These are phyloP conservation scores for Himalopsyche japonica DNA, from an alignment of 2,888 invertebrate species.

Conservation along the genomic window DNA sequence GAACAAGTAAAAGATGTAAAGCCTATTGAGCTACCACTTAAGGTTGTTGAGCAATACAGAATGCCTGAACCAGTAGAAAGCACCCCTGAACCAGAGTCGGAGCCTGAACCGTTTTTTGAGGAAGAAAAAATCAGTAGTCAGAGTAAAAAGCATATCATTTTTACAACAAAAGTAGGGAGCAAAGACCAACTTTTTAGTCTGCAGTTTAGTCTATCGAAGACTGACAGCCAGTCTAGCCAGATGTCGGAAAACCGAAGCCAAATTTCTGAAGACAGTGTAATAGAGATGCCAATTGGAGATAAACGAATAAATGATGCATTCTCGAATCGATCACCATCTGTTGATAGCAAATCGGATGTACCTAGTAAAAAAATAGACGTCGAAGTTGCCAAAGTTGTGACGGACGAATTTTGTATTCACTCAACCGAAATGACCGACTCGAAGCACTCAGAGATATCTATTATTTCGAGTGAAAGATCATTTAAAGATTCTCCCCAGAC, in stretches of 20 bases:
- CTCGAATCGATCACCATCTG: conserved; percentile 17
- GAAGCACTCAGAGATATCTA: conserved; percentile 12
- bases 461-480: conserved; percentile 21
- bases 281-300: conserved; percentile 35
- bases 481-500: conserved; percentile 11
- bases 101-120: conserved; percentile 13
- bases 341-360: conserved; percentile 39
- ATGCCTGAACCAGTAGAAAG: conserved; percentile 8
- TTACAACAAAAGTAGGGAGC: conserved; percentile 70
- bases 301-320: conserved; percentile 25
- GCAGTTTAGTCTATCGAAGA: conserved; percentile 67
- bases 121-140: conserved; percentile 43
- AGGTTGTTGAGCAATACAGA: not conserved
- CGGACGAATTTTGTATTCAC: conserved; percentile 29
- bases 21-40: not conserved
- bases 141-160: conserved; percentile 60
- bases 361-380: conserved; percentile 41
- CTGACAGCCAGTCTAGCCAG: conserved; percentile 66
- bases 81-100: conserved; percentile 11
- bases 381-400: conserved; percentile 11
- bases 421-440: conserved; percentile 28
- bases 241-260: conserved; percentile 51
- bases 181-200: conserved; percentile 71
- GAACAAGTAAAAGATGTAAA: not conserved
- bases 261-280: conserved; percentile 40